Evolutionary conservation across 2,113 vertebrate genomes (phyloP).

Genomic region (Osmerus eperlanus): DNA sequence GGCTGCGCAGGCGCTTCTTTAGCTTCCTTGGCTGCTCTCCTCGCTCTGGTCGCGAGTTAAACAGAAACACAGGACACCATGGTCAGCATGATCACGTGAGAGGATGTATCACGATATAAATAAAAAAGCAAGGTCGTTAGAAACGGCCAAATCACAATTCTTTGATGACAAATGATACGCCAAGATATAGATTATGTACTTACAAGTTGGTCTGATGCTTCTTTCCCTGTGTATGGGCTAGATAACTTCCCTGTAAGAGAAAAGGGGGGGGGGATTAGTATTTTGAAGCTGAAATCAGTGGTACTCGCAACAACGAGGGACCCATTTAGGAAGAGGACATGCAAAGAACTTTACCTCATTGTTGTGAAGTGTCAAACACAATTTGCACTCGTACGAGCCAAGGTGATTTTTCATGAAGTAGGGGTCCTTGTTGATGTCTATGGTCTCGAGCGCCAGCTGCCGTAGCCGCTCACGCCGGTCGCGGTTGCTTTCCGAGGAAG

Average conservation of each 20-base stretch:
- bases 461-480: constrained; percentile 89
- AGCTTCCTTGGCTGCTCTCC: constrained; percentile 92
- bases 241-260: constrained; percentile 86
- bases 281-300: no score
- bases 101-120: no score
- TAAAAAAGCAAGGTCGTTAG: no score
- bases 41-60: constrained; percentile 68
- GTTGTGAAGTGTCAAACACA: constrained; percentile 96
- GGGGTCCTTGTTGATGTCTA: constrained; percentile 98
- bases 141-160: no score
- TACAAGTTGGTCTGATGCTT: constrained; percentile 99
- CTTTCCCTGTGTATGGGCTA: constrained; percentile 97
- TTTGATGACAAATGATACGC: background rate
- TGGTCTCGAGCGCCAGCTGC: constrained; percentile 93
- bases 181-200: constrained; percentile 55
- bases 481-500: constrained; percentile 92
- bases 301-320: background rate
- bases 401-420: constrained; percentile 99
- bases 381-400: constrained; percentile 97
- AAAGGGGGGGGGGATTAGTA: background rate
- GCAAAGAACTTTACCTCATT: constrained; percentile 80
- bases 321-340: background rate
- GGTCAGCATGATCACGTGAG: background rate
- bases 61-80: background rate
- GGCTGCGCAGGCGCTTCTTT: constrained; percentile 97